These are phyloP conservation scores for Microtus richardsoni DNA, from an alignment of 2,113 vertebrate genomes.

Conservation along the genomic window DNA sequence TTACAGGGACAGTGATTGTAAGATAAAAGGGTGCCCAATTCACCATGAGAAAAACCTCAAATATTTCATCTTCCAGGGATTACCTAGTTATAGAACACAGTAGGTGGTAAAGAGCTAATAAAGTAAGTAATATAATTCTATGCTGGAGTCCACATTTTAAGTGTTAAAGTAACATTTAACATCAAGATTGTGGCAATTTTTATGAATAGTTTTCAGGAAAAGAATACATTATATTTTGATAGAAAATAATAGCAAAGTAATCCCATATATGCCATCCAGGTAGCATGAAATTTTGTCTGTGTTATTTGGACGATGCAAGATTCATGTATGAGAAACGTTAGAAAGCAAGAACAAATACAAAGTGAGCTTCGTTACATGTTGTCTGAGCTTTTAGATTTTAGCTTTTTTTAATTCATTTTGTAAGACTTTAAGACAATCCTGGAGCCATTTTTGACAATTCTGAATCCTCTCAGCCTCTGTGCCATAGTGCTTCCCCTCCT, in stretches of 20 bases:
- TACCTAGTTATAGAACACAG: constrained; percentile 84
- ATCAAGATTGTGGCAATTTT: constrained; percentile 79
- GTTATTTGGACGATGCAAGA: constrained; percentile 18
- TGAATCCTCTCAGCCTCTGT: too few relatives aligned
- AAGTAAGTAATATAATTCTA: constrained; percentile 87
- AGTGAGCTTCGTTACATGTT: neutral
- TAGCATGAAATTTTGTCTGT: constrained; percentile 8
- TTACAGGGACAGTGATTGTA: constrained; percentile 48
- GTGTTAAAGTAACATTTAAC: constrained; percentile 85
- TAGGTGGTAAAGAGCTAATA: constrained; percentile 88
- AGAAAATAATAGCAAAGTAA: constrained; percentile 73
- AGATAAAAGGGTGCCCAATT: constrained; percentile 64
- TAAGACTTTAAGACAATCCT: too few relatives aligned
- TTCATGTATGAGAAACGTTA: neutral
- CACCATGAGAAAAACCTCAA: constrained; percentile 69
- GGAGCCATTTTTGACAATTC: too few relatives aligned
- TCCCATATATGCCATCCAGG: constrained; percentile 65
- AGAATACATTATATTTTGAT: constrained; percentile 54
- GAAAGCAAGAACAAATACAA: neutral
- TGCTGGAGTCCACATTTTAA: constrained; percentile 85
- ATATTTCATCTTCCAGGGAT: constrained; percentile 77
- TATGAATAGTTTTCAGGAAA: constrained; percentile 73
- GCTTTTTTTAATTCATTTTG: too few relatives aligned
- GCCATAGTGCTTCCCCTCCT: too few relatives aligned
- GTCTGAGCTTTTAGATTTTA: neutral